Conservation (phyloP, 2,797 vertebrate genomes). For the Gallinago stenura region DNA sequence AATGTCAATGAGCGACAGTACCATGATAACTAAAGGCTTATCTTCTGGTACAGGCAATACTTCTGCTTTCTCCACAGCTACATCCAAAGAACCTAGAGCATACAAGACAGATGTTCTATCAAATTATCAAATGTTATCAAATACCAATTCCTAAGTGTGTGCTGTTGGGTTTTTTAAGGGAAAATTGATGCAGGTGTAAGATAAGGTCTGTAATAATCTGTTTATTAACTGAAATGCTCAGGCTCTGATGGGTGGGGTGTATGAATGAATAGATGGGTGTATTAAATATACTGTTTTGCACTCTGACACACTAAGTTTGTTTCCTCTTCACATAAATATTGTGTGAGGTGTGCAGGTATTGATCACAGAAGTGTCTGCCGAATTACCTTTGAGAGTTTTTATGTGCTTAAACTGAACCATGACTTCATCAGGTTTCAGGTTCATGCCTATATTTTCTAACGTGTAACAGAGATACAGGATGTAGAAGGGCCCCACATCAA, state of each 20-base stretch:
- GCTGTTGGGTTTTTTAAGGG: not conserved
- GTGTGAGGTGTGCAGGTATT: not conserved
- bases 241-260: accelerated
- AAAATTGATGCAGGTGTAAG: not conserved
- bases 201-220: not conserved
- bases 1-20: not conserved
- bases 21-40: not conserved
- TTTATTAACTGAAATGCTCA: not conserved
- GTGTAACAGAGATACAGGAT: not conserved
- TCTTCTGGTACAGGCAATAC: not conserved
- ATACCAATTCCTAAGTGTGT: not conserved
- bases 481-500: not conserved
- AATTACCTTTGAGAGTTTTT: not conserved
- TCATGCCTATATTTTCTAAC: not conserved
- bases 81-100: not conserved
- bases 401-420: accelerated
- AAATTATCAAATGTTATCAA: not conserved
- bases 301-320: not conserved
- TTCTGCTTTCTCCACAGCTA: not conserved
- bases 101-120: not conserved
- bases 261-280: not conserved
- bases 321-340: not conserved
- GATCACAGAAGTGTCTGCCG: not conserved
- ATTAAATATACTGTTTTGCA: not conserved
- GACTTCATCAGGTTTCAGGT: not conserved